Percentiles rank a stretch among this genome's conserved stretches.
Evolutionary conservation across 1,140 invertebrate species (phyloP).

Genomic region (Aphis gossypii): DNA sequence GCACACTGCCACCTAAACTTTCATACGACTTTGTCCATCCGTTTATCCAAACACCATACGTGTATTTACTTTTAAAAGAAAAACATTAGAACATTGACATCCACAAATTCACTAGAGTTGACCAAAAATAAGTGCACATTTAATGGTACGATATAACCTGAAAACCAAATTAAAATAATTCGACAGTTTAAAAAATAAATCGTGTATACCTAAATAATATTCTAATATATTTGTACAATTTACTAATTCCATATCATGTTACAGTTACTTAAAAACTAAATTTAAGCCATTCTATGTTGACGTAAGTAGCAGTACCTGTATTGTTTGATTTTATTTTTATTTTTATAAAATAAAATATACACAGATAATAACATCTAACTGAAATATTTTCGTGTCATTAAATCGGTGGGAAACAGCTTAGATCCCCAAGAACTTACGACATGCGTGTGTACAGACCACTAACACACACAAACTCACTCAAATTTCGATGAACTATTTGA

Average conservation of each 20-base stretch:
- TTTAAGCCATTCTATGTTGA: background rate
- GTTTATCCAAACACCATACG: background rate
- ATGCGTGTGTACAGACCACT: background rate
- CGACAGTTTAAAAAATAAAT: background rate
- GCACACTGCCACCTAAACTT: background rate
- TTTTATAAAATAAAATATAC: background rate
- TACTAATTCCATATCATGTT: too few relatives aligned
- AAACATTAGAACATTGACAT: conserved; percentile 6
- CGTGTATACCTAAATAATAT: too few relatives aligned
- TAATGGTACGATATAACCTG: background rate
- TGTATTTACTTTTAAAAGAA: conserved; percentile 40
- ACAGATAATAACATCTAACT: too few relatives aligned
- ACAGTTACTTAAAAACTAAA: background rate
- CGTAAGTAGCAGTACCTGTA: background rate
- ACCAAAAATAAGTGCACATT: background rate
- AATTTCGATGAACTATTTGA: background rate
- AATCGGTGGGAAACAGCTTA: background rate
- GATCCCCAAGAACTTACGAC: background rate
- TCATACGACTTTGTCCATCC: background rate
- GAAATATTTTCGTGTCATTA: background rate
- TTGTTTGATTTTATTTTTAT: background rate
- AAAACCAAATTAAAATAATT: background rate
- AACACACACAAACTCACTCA: background rate
- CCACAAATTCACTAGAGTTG: too few relatives aligned
- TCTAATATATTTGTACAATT: too few relatives aligned